Conservation (phyloP, 2,888 invertebrate species). For the Tolmerus cingulatus region DNA sequence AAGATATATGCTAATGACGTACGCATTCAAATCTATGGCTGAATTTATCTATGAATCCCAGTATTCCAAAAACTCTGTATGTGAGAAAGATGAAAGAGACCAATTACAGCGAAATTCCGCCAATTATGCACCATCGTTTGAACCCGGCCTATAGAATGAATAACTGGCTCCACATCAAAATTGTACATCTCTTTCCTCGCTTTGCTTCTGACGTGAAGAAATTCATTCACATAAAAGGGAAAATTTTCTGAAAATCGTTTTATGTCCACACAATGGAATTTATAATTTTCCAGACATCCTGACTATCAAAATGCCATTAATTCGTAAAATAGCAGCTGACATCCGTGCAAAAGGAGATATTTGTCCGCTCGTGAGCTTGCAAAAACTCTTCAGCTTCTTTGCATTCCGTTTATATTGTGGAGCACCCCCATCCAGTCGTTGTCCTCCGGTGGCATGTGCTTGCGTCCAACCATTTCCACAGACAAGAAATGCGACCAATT, state of each 20-base stretch:
- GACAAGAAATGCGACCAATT: conserved; percentile 10
- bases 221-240: background rate
- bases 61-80: background rate
- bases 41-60: background rate
- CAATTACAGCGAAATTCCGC: background rate
- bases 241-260: background rate
- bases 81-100: background rate
- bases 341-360: background rate
- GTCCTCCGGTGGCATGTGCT: background rate
- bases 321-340: conserved; percentile 34
- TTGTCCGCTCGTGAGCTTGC: background rate
- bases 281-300: conserved; percentile 29
- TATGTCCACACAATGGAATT: conserved; percentile 28
- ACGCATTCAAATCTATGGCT: background rate
- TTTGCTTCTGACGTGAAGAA: background rate
- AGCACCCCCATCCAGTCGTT: background rate
- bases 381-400: background rate
- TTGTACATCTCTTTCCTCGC: background rate
- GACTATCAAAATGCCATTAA: conserved; percentile 39
- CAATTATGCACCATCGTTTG: background rate
- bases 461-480: background rate
- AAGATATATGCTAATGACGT: background rate
- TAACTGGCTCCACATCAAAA: background rate
- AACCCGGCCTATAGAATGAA: background rate
- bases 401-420: conserved; percentile 4